Evolutionary conservation across 2,888 invertebrate genomes (phyloP).

Genomic region (Octonoba sinensis): DNA sequence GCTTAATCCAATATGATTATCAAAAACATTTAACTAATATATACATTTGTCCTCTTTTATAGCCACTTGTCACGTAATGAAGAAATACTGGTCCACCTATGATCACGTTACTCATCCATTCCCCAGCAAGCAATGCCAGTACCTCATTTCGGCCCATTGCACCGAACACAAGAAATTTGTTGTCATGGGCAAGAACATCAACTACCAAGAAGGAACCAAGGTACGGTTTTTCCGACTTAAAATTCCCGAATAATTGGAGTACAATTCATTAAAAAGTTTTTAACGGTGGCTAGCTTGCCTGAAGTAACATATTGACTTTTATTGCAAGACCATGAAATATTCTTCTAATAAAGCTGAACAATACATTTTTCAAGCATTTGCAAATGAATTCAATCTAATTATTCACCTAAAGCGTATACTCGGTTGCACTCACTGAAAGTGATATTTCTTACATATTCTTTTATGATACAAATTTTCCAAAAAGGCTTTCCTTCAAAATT

Average conservation of each 20-base stretch:
- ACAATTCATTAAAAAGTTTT: not conserved
- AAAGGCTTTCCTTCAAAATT: too few relatives aligned
- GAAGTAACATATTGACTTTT: not conserved
- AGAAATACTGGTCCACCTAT: constrained; percentile 39
- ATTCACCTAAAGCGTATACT: too few relatives aligned
- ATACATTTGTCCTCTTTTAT: constrained; percentile 4
- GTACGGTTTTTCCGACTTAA: constrained; percentile 9
- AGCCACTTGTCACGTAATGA: constrained; percentile 47
- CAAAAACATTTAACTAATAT: not conserved
- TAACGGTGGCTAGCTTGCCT: not conserved
- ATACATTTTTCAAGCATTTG: too few relatives aligned
- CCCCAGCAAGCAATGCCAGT: constrained; percentile 11
- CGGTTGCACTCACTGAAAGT: too few relatives aligned
- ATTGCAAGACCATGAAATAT: too few relatives aligned
- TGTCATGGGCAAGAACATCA: constrained; percentile 22
- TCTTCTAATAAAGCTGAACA: too few relatives aligned
- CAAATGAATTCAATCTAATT: too few relatives aligned
- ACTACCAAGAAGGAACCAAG: constrained; percentile 3
- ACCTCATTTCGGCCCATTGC: constrained; percentile 43
- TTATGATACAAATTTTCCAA: too few relatives aligned
- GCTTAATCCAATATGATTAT: not conserved
- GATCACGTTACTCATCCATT: constrained; percentile 22
- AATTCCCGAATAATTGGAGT: not conserved
- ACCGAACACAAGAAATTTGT: constrained; percentile 41
- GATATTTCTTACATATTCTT: too few relatives aligned